These are phyloP conservation scores for Catharus fuscescens DNA, from an alignment of 2,113 vertebrate species.

Conservation along the genomic window DNA sequence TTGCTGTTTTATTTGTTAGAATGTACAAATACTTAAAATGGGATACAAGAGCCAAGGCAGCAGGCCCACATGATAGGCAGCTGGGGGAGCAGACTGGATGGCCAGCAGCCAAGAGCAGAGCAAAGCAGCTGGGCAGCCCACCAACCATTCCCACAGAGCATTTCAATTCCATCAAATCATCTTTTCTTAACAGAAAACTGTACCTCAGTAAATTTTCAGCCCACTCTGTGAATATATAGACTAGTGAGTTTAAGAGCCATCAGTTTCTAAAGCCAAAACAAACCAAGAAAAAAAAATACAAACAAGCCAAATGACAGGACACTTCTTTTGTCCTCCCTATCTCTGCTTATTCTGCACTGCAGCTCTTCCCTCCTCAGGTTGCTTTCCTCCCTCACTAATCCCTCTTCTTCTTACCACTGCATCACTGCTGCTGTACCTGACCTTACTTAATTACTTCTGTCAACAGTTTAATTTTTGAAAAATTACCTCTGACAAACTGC, in stretches of 20 bases:
- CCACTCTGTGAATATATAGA: not conserved
- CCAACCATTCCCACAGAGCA: constrained; percentile 52
- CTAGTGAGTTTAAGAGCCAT: not conserved
- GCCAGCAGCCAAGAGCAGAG: constrained; percentile 58
- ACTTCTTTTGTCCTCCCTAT: not conserved
- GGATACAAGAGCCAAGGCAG: constrained; percentile 32
- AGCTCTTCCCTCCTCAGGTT: not conserved
- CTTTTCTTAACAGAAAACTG: not conserved
- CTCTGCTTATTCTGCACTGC: not conserved
- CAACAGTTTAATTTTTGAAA: not conserved
- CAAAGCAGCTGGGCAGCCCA: constrained; percentile 66
- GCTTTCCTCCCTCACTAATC: not conserved
- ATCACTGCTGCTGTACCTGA: not conserved
- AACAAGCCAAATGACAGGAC: not conserved
- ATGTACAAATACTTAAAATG: constrained; percentile 51
- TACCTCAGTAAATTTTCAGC: not conserved
- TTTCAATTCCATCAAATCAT: constrained; percentile 26
- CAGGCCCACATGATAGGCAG: constrained; percentile 54
- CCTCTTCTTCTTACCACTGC: not conserved
- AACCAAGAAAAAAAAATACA: not conserved
- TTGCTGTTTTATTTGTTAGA: constrained; percentile 41
- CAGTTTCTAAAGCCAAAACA: constrained; percentile 7
- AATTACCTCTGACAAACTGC: not conserved
- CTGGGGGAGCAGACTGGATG: constrained; percentile 54
- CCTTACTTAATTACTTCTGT: not conserved